Base-by-base conservation (phyloP, 2,797 vertebrate species). In the Bradypus variegatus region DNA sequence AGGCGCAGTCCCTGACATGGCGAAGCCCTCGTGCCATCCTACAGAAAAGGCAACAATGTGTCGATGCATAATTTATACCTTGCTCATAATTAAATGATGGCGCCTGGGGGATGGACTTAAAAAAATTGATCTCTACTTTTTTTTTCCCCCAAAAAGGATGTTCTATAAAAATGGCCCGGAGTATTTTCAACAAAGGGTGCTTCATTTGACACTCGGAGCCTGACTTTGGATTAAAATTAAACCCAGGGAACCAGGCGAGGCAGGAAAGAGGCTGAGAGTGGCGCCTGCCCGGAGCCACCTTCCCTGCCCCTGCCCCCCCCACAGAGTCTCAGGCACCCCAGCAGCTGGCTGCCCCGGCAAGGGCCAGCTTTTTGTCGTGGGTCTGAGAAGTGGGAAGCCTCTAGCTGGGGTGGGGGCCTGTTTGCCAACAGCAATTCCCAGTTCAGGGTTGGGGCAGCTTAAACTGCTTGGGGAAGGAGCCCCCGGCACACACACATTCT, bases 1-100 rank as follows among this genome's bases (percentile, higher is more conserved):
- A 53, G 85, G 77, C 31, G 0, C 5, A 60, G 94, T 92, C 96
- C 96, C 96, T 90, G 95, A 96, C 95, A 96, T 86, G 96, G 96
- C n/a, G 82, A 96, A 94, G 88, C 89, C 95, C 96, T 96, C 86
- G 72, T 96, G 97, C 96, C 96, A 95, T 96, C 97, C 96, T 97
- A 96, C 97, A 97, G 97, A 97, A 97, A 97, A 97, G 96, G 97
- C 97, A 98, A 98, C 98, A 98, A 98, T 97, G 97, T 97, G 97
- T 96, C 93, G 93, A 98, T 98, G 97, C 97, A 98, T 98, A 98
- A 98, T 98, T 98, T 98, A 98, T 98, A 96, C 96, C 97, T 96
- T 91, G 93, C 97, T 98, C 98, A 98, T 98, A 98, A 98, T 98
- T 98, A 98, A 98, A 98, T 98, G 97, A 98, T 98, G 97, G 97